Percentiles rank a stretch among this genome's conserved stretches.
These are phyloP conservation scores for Nomada fucata DNA, from an alignment of 2,888 invertebrate species.

Conservation along the genomic window DNA sequence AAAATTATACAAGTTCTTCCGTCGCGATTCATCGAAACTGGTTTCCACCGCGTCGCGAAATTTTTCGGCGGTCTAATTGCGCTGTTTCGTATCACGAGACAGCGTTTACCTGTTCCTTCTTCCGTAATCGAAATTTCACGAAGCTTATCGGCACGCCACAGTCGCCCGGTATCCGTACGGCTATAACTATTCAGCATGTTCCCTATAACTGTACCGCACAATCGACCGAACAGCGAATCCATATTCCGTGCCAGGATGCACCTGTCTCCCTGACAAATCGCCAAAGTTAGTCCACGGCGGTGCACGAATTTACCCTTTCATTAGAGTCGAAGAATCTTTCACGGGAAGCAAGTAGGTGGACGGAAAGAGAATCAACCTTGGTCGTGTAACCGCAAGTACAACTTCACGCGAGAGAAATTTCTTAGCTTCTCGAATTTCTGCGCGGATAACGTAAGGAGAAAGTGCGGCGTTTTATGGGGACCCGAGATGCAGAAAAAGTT, in stretches of 20 bases:
- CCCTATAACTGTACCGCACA: conserved; percentile 54
- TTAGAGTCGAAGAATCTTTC: conserved; percentile 55
- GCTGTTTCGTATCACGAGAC: conserved; percentile 56
- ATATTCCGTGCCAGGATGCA: conserved; percentile 78
- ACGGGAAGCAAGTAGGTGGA: conserved; percentile 32
- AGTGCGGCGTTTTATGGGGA: conserved; percentile 43
- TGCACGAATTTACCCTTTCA: conserved; percentile 57
- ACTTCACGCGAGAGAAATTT: conserved; percentile 65
- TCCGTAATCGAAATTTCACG: conserved; percentile 66
- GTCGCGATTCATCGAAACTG: conserved; percentile 10
- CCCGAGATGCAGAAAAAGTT: background rate
- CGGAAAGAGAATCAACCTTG: conserved; percentile 40
- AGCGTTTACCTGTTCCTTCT: conserved; percentile 43
- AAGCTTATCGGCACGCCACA: conserved; percentile 74
- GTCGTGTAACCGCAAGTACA: conserved; percentile 56
- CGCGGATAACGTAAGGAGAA: conserved; percentile 66
- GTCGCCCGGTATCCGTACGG: conserved; percentile 56
- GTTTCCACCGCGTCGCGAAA: conserved; percentile 27
- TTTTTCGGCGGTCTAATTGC: conserved; percentile 64
- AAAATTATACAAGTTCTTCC: background rate
- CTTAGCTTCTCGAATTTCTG: conserved; percentile 70
- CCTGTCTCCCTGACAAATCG: conserved; percentile 71
- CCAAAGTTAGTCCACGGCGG: conserved; percentile 59
- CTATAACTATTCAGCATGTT: conserved; percentile 12
- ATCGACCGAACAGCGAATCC: conserved; percentile 72